These are phyloP conservation scores for Stomatorhinus walkeri DNA, from an alignment of 2,797 vertebrate species.

Conservation along the genomic window DNA sequence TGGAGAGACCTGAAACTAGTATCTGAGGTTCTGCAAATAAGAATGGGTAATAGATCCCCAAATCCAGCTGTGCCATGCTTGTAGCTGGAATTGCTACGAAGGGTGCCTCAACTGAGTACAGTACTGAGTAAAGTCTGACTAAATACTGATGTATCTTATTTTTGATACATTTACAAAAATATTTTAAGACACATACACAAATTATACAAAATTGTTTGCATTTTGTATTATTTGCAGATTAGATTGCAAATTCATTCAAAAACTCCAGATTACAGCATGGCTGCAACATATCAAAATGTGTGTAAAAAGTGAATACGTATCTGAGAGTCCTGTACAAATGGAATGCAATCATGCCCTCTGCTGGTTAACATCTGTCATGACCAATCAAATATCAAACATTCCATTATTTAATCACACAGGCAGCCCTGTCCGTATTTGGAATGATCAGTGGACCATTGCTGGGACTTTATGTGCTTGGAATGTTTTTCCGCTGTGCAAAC, in stretches of 20 bases:
- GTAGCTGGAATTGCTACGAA: not conserved
- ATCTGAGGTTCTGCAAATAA: not conserved
- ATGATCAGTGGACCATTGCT: slow-evolving; percentile 76
- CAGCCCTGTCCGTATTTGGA: slow-evolving; percentile 73
- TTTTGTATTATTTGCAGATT: not conserved
- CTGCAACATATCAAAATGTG: not conserved
- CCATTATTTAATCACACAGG: slow-evolving; percentile 44
- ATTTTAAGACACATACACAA: not conserved
- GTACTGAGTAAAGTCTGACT: not conserved
- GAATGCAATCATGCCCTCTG: slow-evolving; percentile 34
- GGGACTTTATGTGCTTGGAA: slow-evolving; percentile 68
- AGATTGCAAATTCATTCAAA: not conserved
- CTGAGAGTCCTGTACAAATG: not conserved
- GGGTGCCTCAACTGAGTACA: not conserved
- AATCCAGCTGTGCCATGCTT: not conserved
- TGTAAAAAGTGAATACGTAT: not conserved
- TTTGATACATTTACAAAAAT: not conserved
- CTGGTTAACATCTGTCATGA: slow-evolving; percentile 28
- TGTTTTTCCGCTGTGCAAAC: slow-evolving; percentile 70
- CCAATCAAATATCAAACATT: not conserved
- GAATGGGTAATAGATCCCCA: not conserved
- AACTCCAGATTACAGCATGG: not conserved
- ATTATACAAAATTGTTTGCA: not conserved
- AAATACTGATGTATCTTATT: not conserved
- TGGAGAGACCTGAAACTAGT: not conserved